Conservation (phyloP, 2,888 invertebrate genomes). For the Drosophila melanosoma region DNA sequence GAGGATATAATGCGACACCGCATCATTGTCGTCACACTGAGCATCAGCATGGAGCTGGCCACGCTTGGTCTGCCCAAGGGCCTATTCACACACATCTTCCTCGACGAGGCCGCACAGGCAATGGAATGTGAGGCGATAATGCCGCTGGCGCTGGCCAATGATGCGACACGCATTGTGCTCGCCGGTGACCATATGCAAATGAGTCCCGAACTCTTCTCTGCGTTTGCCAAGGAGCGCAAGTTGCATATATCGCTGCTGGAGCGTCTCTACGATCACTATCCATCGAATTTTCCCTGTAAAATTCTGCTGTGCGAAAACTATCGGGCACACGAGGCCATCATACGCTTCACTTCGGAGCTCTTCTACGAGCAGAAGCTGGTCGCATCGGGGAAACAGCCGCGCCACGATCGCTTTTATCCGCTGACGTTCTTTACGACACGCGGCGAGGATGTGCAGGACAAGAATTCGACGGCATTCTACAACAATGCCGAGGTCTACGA, state of each 20-base stretch:
- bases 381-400: conserved; percentile 90
- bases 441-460: conserved; percentile 92
- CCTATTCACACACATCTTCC: conserved; percentile 90
- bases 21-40: conserved; percentile 92
- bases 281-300: conserved; percentile 90
- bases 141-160: conserved; percentile 90
- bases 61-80: conserved; percentile 89
- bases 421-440: conserved; percentile 92
- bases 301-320: conserved; percentile 93
- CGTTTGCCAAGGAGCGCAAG: conserved; percentile 89
- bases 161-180: conserved; percentile 90
- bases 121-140: conserved; percentile 94
- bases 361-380: conserved; percentile 92
- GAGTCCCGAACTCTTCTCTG: conserved; percentile 92
- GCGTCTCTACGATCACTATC: conserved; percentile 91
- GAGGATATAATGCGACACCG: conserved; percentile 90
- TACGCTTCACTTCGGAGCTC: conserved; percentile 92
- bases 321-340: conserved; percentile 92
- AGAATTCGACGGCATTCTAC: conserved; percentile 91
- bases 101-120: conserved; percentile 95
- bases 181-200: conserved; percentile 95
- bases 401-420: conserved; percentile 90
- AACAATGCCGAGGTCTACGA: conserved; percentile 93
- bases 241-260: conserved; percentile 91
- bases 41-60: conserved; percentile 91